Percentiles rank a stretch among this genome's conserved stretches.
phyloP scores from a whole-genome alignment of 1,140 invertebrate species.

The Capitella teleta region DNA sequence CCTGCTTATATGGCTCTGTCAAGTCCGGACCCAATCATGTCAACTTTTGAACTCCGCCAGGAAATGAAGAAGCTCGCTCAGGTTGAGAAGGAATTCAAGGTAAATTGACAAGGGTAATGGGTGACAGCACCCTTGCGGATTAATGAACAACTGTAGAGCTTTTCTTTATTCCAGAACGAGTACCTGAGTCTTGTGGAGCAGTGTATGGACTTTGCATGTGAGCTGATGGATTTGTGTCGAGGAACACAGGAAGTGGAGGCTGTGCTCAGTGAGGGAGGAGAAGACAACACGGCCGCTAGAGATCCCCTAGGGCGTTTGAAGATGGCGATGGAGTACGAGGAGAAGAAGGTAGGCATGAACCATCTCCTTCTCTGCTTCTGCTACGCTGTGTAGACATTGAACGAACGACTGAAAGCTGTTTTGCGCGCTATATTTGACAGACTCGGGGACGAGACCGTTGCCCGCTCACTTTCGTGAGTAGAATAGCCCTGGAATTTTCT shows the following conservation, averaged over 20 bases:
- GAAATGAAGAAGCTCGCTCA: conserved; percentile 42
- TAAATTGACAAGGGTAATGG: conserved; percentile 40
- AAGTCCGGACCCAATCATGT: conserved; percentile 54
- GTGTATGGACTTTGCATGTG: conserved; percentile 19
- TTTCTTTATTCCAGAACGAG: conserved; percentile 10
- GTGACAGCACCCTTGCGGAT: background rate
- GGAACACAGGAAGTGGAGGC: conserved; percentile 15
- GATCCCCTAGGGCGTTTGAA: conserved; percentile 27
- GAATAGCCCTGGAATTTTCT: too few relatives aligned
- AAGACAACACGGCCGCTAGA: conserved; percentile 8
- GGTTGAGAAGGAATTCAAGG: conserved; percentile 18
- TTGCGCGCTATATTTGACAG: too few relatives aligned
- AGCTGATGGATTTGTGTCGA: conserved; percentile 17
- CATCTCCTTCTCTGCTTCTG: too few relatives aligned
- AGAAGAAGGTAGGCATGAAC: conserved; percentile 46
- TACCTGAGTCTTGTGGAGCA: conserved; percentile 15
- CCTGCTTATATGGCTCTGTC: conserved; percentile 54
- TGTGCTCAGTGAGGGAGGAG: conserved; percentile 7
- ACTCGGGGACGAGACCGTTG: too few relatives aligned
- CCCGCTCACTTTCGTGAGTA: too few relatives aligned
- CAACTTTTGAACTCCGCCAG: conserved; percentile 50
- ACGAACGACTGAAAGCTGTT: too few relatives aligned
- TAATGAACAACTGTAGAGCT: background rate
- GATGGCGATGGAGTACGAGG: conserved; percentile 20
- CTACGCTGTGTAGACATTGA: too few relatives aligned